Base-by-base conservation (phyloP, 2,888 invertebrate genomes). In the Pimpla rufipes region DNA sequence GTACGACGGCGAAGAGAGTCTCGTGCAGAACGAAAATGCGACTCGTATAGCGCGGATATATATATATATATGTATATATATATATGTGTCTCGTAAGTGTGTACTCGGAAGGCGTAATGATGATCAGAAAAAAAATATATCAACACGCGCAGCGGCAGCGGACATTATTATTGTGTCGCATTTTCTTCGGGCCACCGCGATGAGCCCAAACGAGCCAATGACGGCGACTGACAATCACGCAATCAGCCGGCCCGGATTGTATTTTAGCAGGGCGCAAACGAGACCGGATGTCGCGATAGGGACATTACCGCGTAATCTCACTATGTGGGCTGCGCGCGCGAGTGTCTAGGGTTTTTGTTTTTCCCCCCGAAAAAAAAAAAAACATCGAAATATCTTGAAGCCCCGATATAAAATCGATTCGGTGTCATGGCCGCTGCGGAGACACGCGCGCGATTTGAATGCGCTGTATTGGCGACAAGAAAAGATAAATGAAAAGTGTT, bases 161-260 rank as follows among this genome's bases (percentile, higher is more conserved):
- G 62, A 37, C 62, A 62, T 62, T 37, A 62, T 70, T 70, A 23
- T 67, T 18, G 64, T 50, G 16, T 37, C 74, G 66, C 79, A 55
- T 18, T 59, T 18, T 59, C 37, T 67, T 68, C 21, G 23, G 40
- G 45, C n/a, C 50, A 62, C 37, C 67, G 55, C 67, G 18, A 42
- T 18, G 21, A 59, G n/a, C 23, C 35, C 42, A 35, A 42, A 59
- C 79, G 79, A 82, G 64, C 79, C 74, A 70, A 79, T 57, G 59
- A 78, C 66, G 67, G 21, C 55, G 68, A 78, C 74, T 79, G 70
- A 83, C 83, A 79, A 75, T 83, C 83, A 71, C 83, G 79, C 83
- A 83, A 83, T 79, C 83, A 82, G 79, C 83, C 79, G 75, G 79
- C 70, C 74, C 66, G 66, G 66, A 66, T 66, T 73, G 42, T 55